phyloP scores from a whole-genome alignment of 2,797 vertebrate species.

The Pogoniulus pusillus region DNA sequence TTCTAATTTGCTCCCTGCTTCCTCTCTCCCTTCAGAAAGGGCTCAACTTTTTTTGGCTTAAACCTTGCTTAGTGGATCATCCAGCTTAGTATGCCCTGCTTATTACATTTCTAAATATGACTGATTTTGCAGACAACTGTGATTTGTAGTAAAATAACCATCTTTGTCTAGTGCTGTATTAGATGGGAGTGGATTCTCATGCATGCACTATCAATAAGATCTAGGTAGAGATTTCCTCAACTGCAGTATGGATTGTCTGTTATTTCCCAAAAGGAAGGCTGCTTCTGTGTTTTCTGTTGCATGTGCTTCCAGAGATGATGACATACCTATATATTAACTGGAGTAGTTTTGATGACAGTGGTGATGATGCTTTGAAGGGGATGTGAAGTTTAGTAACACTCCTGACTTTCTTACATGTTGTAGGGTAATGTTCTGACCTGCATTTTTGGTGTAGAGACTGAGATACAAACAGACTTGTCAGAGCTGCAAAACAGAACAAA shows the following conservation, averaged over 20 bases:
- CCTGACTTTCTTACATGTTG: neutral
- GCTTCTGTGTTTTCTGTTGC: fast-evolving
- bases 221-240: neutral
- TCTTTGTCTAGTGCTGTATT: neutral
- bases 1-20: neutral
- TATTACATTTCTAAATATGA: neutral
- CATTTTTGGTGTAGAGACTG: neutral
- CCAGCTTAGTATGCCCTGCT: neutral
- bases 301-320: neutral
- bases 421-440: neutral
- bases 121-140: neutral
- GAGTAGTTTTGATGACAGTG: neutral
- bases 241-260: neutral
- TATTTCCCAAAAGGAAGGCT: neutral
- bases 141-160: neutral
- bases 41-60: neutral
- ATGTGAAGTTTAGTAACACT: neutral
- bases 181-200: neutral
- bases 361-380: neutral
- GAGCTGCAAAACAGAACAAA: neutral
- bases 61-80: neutral
- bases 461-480: fast-evolving
- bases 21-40: neutral
- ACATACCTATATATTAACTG: neutral
- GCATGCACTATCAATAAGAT: neutral